These are phyloP conservation scores for Melopsittacus undulatus DNA, from an alignment of 2,797 vertebrate species.

Conservation along the genomic window DNA sequence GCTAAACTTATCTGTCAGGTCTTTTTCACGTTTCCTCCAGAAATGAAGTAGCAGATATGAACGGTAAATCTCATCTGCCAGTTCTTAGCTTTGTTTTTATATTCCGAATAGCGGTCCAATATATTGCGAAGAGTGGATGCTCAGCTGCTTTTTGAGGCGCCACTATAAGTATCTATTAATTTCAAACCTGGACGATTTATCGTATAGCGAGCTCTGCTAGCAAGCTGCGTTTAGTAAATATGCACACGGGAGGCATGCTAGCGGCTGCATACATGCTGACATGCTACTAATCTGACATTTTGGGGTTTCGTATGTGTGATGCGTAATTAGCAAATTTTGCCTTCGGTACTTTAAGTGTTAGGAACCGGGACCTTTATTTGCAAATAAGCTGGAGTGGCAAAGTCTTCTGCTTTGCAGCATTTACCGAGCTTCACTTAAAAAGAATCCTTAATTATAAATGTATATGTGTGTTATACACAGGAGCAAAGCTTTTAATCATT, in stretches of 20 bases:
- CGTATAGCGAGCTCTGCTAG: neutral
- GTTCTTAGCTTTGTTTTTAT: neutral
- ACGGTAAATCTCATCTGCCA: neutral
- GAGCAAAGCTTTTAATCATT: neutral
- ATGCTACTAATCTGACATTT: neutral
- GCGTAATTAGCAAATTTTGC: neutral
- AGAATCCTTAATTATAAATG: neutral
- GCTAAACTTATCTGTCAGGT: neutral
- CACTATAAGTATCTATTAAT: neutral
- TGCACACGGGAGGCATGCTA: neutral
- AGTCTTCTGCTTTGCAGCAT: neutral
- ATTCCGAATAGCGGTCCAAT: neutral
- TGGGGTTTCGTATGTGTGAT: neutral
- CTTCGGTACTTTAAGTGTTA: neutral
- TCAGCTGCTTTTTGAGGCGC: neutral
- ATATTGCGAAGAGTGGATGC: neutral
- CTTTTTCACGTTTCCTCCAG: neutral
- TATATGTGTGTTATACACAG: neutral
- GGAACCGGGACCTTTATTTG: constrained; percentile 7
- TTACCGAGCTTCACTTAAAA: neutral
- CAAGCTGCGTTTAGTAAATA: neutral
- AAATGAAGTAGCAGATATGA: neutral
- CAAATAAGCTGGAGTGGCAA: neutral
- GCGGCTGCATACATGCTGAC: neutral
- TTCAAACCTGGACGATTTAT: neutral